Evolutionary conservation across 1,140 invertebrate genomes (phyloP).

Genomic region (Popillia japonica): DNA sequence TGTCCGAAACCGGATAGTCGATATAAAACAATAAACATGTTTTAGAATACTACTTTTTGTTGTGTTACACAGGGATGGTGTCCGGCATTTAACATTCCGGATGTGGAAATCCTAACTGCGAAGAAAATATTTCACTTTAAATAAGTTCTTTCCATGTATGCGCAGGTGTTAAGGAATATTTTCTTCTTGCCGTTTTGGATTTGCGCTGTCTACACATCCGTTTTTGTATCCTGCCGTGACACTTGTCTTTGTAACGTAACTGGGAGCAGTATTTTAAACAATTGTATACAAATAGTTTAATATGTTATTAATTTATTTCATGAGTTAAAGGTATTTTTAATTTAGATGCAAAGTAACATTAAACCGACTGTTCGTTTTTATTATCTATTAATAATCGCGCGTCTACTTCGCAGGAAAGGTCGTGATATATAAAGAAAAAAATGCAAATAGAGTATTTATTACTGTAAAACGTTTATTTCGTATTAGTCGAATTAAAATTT

Average conservation of each 20-base stretch:
- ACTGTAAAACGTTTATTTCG: not conserved
- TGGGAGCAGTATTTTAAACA: slow-evolving; percentile 30
- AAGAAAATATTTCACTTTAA: not conserved
- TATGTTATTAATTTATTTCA: slow-evolving; percentile 37
- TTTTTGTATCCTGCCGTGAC: slow-evolving; percentile 24
- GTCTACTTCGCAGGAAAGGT: slow-evolving; percentile 21
- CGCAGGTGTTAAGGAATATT: not conserved
- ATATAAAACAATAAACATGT: too few species aligned
- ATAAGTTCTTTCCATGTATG: slow-evolving; percentile 2
- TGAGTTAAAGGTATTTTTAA: slow-evolving; percentile 26
- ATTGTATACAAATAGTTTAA: slow-evolving; percentile 30
- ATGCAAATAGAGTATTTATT: not conserved
- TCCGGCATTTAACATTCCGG: slow-evolving; percentile 22
- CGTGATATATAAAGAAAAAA: slow-evolving; percentile 14
- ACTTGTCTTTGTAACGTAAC: slow-evolving; percentile 10
- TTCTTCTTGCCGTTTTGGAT: not conserved
- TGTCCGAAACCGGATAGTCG: not conserved
- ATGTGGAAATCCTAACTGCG: slow-evolving; percentile 1
- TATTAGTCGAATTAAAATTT: slow-evolving; percentile 8
- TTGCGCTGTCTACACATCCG: slow-evolving; percentile 28
- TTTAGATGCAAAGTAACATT: slow-evolving; percentile 2
- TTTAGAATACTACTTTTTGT: slow-evolving; percentile 14
- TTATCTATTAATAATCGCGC: not conserved
- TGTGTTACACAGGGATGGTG: not conserved
- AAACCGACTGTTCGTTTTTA: slow-evolving; percentile 28